A percentile compares a stretch with the other conserved stretches of the same genome.
These are phyloP conservation scores for Gavia stellata DNA, from an alignment of 2,113 vertebrate species.

Conservation along the genomic window DNA sequence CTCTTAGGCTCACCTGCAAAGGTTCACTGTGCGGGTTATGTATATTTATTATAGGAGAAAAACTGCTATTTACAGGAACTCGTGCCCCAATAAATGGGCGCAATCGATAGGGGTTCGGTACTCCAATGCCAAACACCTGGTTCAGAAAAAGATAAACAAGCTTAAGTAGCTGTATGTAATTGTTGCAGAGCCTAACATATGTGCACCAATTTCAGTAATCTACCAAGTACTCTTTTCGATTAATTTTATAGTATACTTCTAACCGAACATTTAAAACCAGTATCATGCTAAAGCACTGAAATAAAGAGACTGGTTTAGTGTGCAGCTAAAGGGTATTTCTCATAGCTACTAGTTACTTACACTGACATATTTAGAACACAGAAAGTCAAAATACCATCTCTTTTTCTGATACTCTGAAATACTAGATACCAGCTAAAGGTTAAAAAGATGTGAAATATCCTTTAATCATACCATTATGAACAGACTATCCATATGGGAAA, in stretches of 20 bases:
- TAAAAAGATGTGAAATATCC: neutral
- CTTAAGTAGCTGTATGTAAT: neutral
- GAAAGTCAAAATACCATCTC: neutral
- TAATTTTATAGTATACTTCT: neutral
- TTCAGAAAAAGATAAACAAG: neutral
- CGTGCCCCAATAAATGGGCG: conserved; percentile 96
- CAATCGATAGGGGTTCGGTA: conserved; percentile 95
- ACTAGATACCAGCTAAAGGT: neutral
- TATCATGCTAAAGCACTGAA: neutral
- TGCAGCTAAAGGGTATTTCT: neutral
- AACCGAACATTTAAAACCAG: neutral
- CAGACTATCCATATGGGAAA: neutral
- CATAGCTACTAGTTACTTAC: neutral
- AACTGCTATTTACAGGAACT: conserved; percentile 98
- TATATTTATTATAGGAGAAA: conserved; percentile 97
- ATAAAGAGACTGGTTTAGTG: neutral
- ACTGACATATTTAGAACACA: neutral
- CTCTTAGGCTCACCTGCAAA: conserved; percentile 82
- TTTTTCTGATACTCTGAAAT: neutral
- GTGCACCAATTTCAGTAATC: neutral
- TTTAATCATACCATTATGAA: neutral
- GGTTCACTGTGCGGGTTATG: conserved; percentile 97
- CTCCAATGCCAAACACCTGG: conserved; percentile 97
- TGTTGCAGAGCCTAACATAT: neutral
- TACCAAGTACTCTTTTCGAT: neutral